phyloP scores from a whole-genome alignment of 2,113 vertebrate species.

The Sclerurus mexicanus region DNA sequence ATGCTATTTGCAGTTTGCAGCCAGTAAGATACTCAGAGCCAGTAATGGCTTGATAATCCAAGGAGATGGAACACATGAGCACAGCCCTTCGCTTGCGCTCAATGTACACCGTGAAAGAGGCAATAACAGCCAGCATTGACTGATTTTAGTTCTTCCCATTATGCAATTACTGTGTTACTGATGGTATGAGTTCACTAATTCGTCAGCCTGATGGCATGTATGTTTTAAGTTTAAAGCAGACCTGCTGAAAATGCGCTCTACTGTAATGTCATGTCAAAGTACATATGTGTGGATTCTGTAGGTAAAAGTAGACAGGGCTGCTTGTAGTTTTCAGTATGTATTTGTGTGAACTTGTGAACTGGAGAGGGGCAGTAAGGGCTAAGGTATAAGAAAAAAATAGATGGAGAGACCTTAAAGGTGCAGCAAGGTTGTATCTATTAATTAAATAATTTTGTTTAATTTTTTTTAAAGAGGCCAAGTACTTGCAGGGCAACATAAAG shows the following conservation, averaged over 20 bases:
- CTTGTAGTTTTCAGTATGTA: neutral
- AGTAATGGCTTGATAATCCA: neutral
- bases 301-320: neutral
- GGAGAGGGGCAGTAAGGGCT: neutral
- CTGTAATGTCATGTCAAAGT: neutral
- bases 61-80: neutral
- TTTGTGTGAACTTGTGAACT: neutral
- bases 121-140: neutral
- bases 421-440: neutral
- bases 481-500: neutral
- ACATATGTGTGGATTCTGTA: neutral
- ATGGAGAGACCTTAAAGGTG: neutral
- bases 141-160: neutral
- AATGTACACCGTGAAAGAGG: accelerated
- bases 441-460: neutral
- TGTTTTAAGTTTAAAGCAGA: neutral
- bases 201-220: accelerated
- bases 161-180: neutral
- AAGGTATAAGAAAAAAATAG: neutral
- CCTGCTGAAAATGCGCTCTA: neutral
- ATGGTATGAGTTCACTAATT: neutral
- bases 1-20: neutral
- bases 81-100: neutral
- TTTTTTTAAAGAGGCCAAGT: neutral
- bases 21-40: neutral